A percentile compares a stretch with the other conserved stretches of the same genome.
These are phyloP conservation scores for Leuciscus waleckii DNA, from an alignment of 2,797 vertebrate genomes.

Conservation along the genomic window DNA sequence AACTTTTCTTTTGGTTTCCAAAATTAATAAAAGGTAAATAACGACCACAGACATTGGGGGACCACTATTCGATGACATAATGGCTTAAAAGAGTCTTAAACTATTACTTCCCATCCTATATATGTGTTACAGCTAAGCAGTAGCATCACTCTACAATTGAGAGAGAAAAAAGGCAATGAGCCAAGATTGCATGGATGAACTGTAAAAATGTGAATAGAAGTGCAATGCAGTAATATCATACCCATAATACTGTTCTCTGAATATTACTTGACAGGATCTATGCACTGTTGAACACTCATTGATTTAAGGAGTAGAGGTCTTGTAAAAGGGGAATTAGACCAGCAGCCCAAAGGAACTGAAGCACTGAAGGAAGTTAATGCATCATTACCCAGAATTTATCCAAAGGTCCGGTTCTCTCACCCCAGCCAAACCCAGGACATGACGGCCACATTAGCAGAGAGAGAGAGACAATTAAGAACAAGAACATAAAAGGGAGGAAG, in stretches of 20 bases:
- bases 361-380: slow-evolving; percentile 24
- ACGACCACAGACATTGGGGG: background rate
- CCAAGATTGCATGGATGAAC: background rate
- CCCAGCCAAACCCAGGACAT: background rate
- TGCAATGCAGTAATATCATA: background rate
- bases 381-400: slow-evolving; percentile 26
- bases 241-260: slow-evolving; percentile 9
- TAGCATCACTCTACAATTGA: background rate
- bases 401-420: slow-evolving; percentile 11
- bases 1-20: background rate
- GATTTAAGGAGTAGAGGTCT: slow-evolving; percentile 18
- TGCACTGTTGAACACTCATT: slow-evolving; percentile 18
- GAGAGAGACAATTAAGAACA: background rate
- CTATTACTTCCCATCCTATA: background rate
- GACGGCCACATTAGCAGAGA: slow-evolving; percentile 5
- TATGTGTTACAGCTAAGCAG: background rate
- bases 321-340: slow-evolving; percentile 17
- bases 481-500: background rate
- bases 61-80: background rate
- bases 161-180: background rate
- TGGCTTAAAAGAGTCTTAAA: background rate
- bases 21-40: background rate
- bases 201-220: background rate
- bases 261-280: background rate
- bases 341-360: slow-evolving; percentile 4